Evolutionary conservation across 2,113 vertebrate species (phyloP).

Genomic region (Dasypus novemcinctus): DNA sequence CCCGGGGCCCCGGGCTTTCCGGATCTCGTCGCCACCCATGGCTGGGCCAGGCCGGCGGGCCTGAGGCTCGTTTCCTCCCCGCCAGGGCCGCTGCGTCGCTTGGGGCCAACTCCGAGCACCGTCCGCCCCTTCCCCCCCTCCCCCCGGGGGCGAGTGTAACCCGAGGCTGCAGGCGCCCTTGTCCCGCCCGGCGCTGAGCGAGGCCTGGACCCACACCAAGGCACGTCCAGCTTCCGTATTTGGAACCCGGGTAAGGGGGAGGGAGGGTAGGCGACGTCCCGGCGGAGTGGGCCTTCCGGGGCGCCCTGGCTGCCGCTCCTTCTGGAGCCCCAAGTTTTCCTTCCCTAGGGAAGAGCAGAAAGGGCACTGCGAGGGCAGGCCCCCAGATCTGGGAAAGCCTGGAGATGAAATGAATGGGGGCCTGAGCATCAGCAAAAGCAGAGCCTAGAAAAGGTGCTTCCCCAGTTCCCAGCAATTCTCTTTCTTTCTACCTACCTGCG

Average conservation of each 20-base stretch:
- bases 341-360: neutral
- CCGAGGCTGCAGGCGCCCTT: neutral
- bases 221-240: neutral
- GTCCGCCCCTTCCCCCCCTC: neutral
- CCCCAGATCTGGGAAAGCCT: neutral
- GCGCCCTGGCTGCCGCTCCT: neutral
- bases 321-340: neutral
- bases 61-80: neutral
- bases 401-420: neutral
- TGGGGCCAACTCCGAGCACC: neutral
- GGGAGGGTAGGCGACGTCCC: neutral
- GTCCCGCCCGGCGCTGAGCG: neutral
- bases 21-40: neutral
- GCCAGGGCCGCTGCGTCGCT: neutral
- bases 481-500: neutral
- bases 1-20: neutral
- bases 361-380: neutral
- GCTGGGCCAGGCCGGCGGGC: neutral
- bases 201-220: slow-evolving; percentile 40
- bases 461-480: neutral
- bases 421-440: neutral
- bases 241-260: neutral
- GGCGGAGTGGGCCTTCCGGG: neutral
- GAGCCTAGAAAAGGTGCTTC: neutral
- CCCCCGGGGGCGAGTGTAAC: neutral